Percentiles rank a stretch among this genome's conserved stretches.
Conservation (phyloP, 2,113 vertebrate species). For the Romanogobio albipinnatus region DNA sequence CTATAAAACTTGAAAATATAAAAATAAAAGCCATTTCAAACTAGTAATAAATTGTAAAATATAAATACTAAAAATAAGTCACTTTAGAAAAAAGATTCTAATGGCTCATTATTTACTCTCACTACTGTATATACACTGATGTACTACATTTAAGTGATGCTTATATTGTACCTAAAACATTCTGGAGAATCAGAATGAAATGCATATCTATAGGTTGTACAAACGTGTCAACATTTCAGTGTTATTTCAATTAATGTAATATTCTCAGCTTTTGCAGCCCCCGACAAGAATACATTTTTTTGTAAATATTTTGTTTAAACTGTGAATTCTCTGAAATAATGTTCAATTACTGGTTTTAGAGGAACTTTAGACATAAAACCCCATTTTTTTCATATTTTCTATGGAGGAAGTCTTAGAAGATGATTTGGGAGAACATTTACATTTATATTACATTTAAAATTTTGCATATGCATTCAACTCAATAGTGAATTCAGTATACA, state of each 20-base stretch:
- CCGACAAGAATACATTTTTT: not conserved
- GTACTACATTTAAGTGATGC: no score
- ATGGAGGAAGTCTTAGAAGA: not conserved
- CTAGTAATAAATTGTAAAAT: no score
- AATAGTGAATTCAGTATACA: not conserved
- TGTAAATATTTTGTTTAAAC: not conserved
- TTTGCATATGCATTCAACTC: not conserved
- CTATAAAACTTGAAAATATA: not conserved
- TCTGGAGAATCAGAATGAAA: no score
- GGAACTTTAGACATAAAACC: not conserved
- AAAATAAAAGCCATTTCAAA: not conserved
- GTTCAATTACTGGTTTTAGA: not conserved
- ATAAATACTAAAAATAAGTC: no score
- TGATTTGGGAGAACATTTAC: not conserved
- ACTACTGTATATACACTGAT: no score
- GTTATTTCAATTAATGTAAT: not conserved
- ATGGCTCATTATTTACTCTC: no score
- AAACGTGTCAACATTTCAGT: not conserved
- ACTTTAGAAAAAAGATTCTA: no score
- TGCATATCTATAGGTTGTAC: no score
- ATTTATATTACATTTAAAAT: not conserved
- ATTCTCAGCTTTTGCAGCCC: not conserved
- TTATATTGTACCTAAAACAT: no score
- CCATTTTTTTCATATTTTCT: no score
- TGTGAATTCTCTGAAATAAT: not conserved